Base-by-base conservation (phyloP, 2,888 invertebrate species). In the Cylindroiulus punctatus region DNA sequence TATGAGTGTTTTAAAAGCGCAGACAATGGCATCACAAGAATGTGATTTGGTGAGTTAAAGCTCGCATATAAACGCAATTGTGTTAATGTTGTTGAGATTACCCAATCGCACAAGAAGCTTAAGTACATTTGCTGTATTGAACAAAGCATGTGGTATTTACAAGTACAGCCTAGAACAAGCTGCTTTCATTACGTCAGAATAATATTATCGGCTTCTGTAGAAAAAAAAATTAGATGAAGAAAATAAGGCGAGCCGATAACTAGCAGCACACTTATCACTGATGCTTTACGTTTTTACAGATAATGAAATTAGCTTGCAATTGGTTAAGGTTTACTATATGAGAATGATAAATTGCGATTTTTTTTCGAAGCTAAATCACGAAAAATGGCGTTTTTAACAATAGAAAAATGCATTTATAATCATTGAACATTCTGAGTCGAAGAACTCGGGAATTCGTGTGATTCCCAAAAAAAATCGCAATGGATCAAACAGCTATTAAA, bases 71-170 rank as follows among this genome's bases (percentile, higher is more conserved):
- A n/a, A n/a, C n/a, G n/a, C n/a, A n/a, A n/a, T n/a, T n/a, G n/a
- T n/a, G n/a, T 36, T 57, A 57, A 57, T 57, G n/a, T 57, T 57
- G n/a, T 57, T 65, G 26, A 65, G 65, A 65, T 65, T 65, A n/a
- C 65, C 65, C 65, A n/a, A 65, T 65, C 65, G 65, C 12, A 26
- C 26, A 10, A 26, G 1, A 65, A 26, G 65, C 65, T 65, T 65
- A 65, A 65, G 65, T 65, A 65, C 26, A 65, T n/a, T n/a, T 52
- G n/a, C 14, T 52, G 52, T 52, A n/a, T n/a, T n/a, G 1, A n/a
- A 4, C 65, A 52, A 19, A 36, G 36, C 36, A 7, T 36, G 36
- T 36, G 36, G 52, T 65, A 65, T 65, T 65, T 65, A n/a, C 12
- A 65, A 65, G 4, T 65, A 26, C 65, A 12, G 26, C 26, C 65